These are phyloP conservation scores for Dasyornis broadbenti DNA, from an alignment of 2,113 vertebrate genomes.

Conservation along the genomic window DNA sequence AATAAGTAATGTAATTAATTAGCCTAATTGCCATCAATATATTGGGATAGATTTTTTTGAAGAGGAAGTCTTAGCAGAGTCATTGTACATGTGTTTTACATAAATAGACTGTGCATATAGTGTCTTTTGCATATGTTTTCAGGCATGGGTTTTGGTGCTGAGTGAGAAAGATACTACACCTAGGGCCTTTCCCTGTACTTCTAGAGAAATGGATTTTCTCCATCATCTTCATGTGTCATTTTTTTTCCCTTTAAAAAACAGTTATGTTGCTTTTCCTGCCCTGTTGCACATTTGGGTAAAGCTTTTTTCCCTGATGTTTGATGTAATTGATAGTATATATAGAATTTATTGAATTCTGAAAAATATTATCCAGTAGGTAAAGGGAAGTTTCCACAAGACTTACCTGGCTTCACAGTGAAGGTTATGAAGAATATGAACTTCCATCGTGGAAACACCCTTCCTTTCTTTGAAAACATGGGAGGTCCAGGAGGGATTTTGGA, in stretches of 20 bases:
- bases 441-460: not conserved
- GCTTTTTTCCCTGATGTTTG: not conserved
- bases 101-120: not conserved
- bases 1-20: not conserved
- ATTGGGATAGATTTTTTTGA: not conserved
- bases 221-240: not conserved
- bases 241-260: not conserved
- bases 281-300: not conserved
- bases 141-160: not conserved
- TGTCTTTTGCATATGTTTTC: not conserved
- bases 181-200: not conserved
- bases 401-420: not conserved
- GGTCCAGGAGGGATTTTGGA: not conserved
- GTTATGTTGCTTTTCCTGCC: not conserved
- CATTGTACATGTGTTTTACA: not conserved
- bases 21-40: not conserved
- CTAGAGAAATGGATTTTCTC: not conserved
- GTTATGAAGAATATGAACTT: not conserved
- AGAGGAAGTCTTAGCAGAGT: not conserved
- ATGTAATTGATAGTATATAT: not conserved
- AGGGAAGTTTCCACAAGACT: not conserved
- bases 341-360: not conserved
- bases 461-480: not conserved
- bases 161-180: not conserved
- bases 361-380: not conserved